Conservation (phyloP, 2,797 vertebrate species). For the Pteropus rufus region DNA sequence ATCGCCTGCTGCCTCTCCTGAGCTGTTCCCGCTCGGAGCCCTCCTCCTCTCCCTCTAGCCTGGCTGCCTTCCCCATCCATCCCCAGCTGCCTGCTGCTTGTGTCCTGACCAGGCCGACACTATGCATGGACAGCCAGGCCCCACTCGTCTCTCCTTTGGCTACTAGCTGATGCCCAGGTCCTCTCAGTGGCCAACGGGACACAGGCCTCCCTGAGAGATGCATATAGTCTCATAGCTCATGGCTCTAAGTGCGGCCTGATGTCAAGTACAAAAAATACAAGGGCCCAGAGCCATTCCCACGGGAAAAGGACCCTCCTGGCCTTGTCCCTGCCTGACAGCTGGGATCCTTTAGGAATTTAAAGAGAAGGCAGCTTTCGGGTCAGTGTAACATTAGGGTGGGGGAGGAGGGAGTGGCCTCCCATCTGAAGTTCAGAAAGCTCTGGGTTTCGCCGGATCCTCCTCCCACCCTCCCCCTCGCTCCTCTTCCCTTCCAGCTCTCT, state of each 20-base stretch:
- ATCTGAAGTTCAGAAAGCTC: neutral
- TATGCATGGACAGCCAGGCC: neutral
- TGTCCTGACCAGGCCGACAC: neutral
- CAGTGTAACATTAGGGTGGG: slow-evolving; percentile 17
- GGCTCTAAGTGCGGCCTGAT: neutral
- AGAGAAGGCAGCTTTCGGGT: slow-evolving; percentile 60
- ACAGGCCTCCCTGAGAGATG: neutral
- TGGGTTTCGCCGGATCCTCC: neutral
- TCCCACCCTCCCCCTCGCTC: neutral
- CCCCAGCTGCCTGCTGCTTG: neutral
- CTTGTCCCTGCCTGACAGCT: slow-evolving; percentile 55
- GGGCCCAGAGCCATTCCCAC: neutral
- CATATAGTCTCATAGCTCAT: neutral
- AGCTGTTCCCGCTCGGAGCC: neutral
- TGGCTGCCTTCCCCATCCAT: neutral
- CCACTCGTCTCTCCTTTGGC: neutral
- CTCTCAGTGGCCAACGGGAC: neutral
- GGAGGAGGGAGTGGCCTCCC: neutral
- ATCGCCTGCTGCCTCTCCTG: neutral
- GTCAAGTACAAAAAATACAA: neutral
- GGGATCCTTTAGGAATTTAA: slow-evolving; percentile 71
- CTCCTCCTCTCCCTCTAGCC: neutral
- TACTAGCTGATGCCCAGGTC: neutral
- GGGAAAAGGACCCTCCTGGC: slow-evolving; percentile 10
- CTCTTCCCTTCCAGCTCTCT: slow-evolving; percentile 19